These are phyloP conservation scores for Mionectes macconnelli DNA, from an alignment of 2,113 vertebrate species.

Conservation along the genomic window DNA sequence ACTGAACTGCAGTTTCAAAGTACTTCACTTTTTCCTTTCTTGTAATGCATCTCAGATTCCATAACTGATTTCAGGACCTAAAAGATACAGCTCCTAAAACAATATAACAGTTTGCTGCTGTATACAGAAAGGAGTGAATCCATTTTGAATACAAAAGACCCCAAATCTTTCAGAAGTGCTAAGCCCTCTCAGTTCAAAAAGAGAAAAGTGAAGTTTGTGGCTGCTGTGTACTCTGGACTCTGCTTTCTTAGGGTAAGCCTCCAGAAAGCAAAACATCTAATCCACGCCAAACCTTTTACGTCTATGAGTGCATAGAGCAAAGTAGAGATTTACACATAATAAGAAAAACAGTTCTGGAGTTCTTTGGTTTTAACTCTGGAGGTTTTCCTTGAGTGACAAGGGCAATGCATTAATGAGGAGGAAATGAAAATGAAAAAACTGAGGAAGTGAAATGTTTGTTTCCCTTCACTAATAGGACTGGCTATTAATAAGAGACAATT, in stretches of 20 bases:
- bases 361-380: neutral
- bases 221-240: neutral
- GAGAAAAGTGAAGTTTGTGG: neutral
- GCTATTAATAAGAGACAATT: slow-evolving; percentile 49
- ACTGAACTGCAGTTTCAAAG: neutral
- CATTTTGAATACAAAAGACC: neutral
- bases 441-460: slow-evolving; percentile 30
- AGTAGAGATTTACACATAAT: neutral
- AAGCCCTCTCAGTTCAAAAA: neutral
- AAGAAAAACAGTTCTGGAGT: neutral
- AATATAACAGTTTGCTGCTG: neutral
- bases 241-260: neutral
- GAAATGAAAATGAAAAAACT: slow-evolving; percentile 29
- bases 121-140: neutral
- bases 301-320: neutral
- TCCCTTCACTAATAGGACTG: slow-evolving; percentile 7
- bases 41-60: neutral
- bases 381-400: neutral
- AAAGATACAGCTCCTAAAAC: neutral
- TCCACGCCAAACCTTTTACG: neutral
- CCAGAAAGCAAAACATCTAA: neutral
- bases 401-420: neutral
- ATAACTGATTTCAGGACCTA: neutral
- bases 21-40: neutral
- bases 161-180: neutral